Percentiles rank a stretch among this genome's conserved stretches.
Conservation (phyloP, 2,888 invertebrate genomes). For the Synergus japonicus region DNA sequence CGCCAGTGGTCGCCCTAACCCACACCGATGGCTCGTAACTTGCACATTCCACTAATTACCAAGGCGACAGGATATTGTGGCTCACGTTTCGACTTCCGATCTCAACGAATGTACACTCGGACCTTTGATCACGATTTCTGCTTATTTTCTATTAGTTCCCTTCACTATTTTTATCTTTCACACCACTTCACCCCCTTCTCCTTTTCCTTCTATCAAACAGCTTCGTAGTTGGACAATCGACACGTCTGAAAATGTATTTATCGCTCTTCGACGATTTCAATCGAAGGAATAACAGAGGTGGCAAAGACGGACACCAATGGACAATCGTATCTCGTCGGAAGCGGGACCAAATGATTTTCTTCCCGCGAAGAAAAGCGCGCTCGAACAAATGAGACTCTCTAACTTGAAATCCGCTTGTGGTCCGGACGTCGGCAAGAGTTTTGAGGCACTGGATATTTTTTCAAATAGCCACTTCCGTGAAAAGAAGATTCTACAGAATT, state of each 20-base stretch:
- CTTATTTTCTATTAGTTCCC: not conserved
- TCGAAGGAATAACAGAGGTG: conserved; percentile 31
- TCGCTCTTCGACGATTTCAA: conserved; percentile 35
- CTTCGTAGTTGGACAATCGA: not conserved
- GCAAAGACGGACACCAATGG: conserved; percentile 26
- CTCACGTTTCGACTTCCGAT: conserved; percentile 24
- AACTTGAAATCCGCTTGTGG: conserved; percentile 33
- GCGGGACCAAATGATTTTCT: conserved; percentile 29
- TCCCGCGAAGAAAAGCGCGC: conserved; percentile 21
- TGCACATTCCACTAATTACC: conserved; percentile 73
- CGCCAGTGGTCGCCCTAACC: conserved; percentile 58
- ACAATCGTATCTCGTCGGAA: conserved; percentile 31
- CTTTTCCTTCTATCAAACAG: not conserved
- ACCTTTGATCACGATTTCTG: not conserved
- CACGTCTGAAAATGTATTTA: conserved; percentile 26
- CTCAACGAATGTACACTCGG: conserved; percentile 57
- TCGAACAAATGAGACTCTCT: not conserved
- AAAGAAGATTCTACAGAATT: not conserved
- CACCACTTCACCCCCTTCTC: not conserved
- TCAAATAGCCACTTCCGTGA: not conserved
- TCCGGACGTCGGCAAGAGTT: conserved; percentile 10
- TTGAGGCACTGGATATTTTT: conserved; percentile 9
- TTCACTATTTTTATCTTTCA: not conserved
- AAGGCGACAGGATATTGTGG: conserved; percentile 61
- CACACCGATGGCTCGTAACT: conserved; percentile 69